Evolutionary conservation across 2,113 vertebrate species (phyloP), one percentile per base, ranked within the genome.

Genomic region (Speoplatyrhinus poulsoni): DNA sequence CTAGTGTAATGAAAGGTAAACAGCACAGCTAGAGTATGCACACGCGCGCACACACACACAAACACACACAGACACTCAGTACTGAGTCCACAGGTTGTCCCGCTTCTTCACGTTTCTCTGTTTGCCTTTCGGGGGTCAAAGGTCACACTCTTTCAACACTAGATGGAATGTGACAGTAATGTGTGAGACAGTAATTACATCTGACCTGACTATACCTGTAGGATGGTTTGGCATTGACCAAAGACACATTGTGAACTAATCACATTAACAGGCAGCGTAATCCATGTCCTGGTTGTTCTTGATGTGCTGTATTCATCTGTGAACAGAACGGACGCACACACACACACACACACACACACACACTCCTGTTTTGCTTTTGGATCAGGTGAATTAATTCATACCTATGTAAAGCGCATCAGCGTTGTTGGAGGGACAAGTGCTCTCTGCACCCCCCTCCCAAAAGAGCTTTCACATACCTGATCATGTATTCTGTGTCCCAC

Each of bases 1-100:
- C 60, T 46, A 1, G 52, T 83, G 76, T 87, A 73, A 85, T 84
- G 72, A 79, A 88, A 83, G 54, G 69, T 81, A 82, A 89, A 89
- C 76, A 82, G 46, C 67, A 46, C 60, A 67, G 76, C 65, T 72
- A 78, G 76, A 82, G 76, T 74, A 72, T 62, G 64, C 46, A 17
- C 33, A 82, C 65, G 70, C 26, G 16, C 47, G 50, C 75, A 65
- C 66, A 80, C 72, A 71, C 58, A 65, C 82, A 77, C 79, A 85
- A 1, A 26, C 26, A 26, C 26, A 26, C 26, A 26, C 26, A 26
- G 1, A 66, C 70, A 79, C 76, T 77, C 76, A 85, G n/a, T 55
- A 62, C 41, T 3, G 4, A 3, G 3, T 11, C 5, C 46, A 68
- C 54, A 67, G 77, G 72, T 73, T 58, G 75, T 84, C 67, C 65